Conservation (phyloP, 2,797 vertebrate genomes). For the Enteromius treurensis region DNA sequence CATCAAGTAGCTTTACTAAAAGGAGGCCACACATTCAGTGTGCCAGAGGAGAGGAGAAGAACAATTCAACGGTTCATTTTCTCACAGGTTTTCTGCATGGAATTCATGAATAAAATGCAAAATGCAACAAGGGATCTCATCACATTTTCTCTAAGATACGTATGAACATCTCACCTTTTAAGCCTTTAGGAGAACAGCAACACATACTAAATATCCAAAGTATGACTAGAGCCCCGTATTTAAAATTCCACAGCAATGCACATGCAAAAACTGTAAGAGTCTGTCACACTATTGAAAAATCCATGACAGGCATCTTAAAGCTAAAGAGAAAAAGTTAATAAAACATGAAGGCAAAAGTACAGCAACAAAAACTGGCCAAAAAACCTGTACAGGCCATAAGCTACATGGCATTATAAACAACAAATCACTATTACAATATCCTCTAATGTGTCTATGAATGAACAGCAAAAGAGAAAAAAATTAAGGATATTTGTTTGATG, state of each 20-base stretch:
- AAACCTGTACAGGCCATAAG: background rate
- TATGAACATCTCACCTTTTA: background rate
- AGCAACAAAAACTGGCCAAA: background rate
- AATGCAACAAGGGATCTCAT: background rate
- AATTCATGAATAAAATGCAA: background rate
- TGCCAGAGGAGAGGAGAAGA: background rate
- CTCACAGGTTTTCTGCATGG: background rate
- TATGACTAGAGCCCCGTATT: background rate
- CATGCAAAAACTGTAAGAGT: background rate
- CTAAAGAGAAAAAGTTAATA: slow-evolving; percentile 9
- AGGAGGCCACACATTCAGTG: background rate
- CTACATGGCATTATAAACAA: background rate
- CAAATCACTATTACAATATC: background rate
- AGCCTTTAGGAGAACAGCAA: background rate
- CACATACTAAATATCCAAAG: background rate
- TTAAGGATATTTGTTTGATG: background rate
- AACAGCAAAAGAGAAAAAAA: no score
- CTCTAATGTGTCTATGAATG: background rate
- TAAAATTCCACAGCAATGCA: background rate
- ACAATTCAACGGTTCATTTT: background rate
- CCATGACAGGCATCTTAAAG: background rate
- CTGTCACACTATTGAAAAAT: background rate
- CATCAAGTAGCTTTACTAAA: slow-evolving; percentile 11
- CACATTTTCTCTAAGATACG: background rate
- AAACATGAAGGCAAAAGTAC: slow-evolving; percentile 22